Evolutionary conservation across 2,888 invertebrate species (phyloP), one percentile per base, ranked within the genome.

Genomic region (Aphodius sticticus): DNA sequence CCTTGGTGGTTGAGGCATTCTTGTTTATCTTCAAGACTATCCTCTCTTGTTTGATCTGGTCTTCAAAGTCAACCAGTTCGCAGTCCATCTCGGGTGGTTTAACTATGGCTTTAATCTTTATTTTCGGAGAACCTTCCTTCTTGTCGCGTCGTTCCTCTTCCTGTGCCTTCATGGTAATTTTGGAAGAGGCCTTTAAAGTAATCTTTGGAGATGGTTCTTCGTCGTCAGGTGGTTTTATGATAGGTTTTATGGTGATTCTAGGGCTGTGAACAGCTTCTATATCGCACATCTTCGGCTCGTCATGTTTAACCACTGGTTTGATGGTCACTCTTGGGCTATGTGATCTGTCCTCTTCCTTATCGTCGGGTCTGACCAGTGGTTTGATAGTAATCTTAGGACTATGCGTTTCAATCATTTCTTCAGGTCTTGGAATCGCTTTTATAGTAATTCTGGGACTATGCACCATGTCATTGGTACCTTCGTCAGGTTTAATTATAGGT

Each of bases 21-120:
- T 93, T 93, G 86, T 93, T 93, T 84, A 93, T 93, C 89, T 93
- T 93, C 84, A 93, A 89, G 83, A 93, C 92, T 83, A 93, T 93
- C 85, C 93, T 83, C 81, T 89, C 88, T 78, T 84, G 84, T 81
- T 89, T 89, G 3, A 87, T 85, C 74, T 85, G 85, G n/a, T 89
- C 89, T 69, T 87, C 88, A 6, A 83, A 84, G 69, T 86, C 85
- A 16, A 83, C 81, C 14, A 83, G 78, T 38, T 83, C 83, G 3
- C 81, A 69, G 72, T 83, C 81, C 26, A 76, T 82, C 70, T 84
- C 83, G 2, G 76, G 82, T 9, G 84, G 83, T 76, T 85, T 85
- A 36, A 83, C 77, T 72, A 86, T 80, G 15, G 86, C 84, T 82
- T 86, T 84, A 80, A 86, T 84, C 76, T 84, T 86, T 74, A 86